Percentiles rank a stretch among this genome's conserved stretches.
These are phyloP conservation scores for Erpornis zantholeuca DNA, from an alignment of 2,113 vertebrate genomes.

Conservation along the genomic window DNA sequence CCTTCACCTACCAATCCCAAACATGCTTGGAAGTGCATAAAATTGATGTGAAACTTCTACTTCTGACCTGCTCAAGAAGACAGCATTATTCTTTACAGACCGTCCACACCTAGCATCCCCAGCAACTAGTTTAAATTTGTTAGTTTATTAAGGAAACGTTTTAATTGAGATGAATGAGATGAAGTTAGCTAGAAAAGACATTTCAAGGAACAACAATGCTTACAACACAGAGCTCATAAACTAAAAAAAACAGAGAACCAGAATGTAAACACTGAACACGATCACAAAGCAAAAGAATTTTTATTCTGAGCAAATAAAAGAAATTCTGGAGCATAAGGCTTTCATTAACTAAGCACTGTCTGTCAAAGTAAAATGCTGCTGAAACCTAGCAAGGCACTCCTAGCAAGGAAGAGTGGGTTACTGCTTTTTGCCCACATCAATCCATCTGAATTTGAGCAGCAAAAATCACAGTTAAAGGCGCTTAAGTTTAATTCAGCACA, in stretches of 20 bases:
- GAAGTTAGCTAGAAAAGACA: background rate
- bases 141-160: background rate
- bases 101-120: background rate
- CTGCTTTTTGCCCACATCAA: background rate
- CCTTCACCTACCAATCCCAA: background rate
- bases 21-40: background rate
- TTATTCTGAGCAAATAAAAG: background rate
- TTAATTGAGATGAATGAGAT: background rate
- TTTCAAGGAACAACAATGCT: background rate
- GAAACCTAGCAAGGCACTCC: background rate
- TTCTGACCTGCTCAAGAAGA: background rate
- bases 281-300: slow-evolving; percentile 37
- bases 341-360: background rate
- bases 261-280: background rate
- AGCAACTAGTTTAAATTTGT: background rate
- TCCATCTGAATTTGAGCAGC: background rate
- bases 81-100: background rate
- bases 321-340: background rate
- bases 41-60: slow-evolving; percentile 3
- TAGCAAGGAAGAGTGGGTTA: background rate
- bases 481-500: background rate
- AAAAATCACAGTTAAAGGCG: background rate
- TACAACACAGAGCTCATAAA: background rate
- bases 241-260: background rate
- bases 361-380: background rate